These are phyloP conservation scores for Aplocera efformata DNA, from an alignment of 2,888 invertebrate genomes.

Conservation along the genomic window DNA sequence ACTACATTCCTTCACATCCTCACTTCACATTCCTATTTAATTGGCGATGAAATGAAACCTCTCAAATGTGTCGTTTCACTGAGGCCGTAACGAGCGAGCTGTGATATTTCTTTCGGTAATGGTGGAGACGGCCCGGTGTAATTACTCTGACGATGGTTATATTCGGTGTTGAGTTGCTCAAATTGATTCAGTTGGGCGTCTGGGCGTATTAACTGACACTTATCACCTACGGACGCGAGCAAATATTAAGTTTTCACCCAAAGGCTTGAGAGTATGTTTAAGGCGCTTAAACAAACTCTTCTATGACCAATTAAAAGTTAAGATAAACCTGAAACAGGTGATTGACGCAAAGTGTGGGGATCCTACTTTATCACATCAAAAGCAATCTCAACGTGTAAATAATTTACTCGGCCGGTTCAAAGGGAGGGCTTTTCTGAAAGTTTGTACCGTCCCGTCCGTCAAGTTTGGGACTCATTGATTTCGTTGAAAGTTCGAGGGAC, in stretches of 20 bases:
- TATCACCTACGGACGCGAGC: too few species aligned
- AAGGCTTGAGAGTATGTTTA: too few species aligned
- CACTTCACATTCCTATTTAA: conserved; percentile 16
- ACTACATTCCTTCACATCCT: too few species aligned
- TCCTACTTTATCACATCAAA: conserved; percentile 18
- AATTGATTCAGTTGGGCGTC: too few species aligned
- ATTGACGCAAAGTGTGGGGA: conserved; percentile 1
- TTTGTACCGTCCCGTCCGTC: conserved; percentile 14
- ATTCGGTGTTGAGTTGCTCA: too few species aligned
- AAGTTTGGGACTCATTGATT: conserved; percentile 12
- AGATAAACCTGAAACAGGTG: conserved; percentile 4
- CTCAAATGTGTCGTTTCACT: conserved; percentile 17
- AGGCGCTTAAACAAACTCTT: not conserved
- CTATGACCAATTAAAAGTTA: conserved; percentile 1
- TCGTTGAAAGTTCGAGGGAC: conserved; percentile 4
- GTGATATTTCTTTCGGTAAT: conserved; percentile 19
- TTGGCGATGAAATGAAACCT: conserved; percentile 13
- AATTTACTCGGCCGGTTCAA: conserved; percentile 20
- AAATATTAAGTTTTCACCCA: too few species aligned
- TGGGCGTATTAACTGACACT: too few species aligned
- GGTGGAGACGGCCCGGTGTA: not conserved
- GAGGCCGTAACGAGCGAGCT: conserved; percentile 8
- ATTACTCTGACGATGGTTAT: conserved; percentile 4
- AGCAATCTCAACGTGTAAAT: conserved; percentile 15
- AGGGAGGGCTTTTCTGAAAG: conserved; percentile 12